Conservation (phyloP, 2,113 vertebrate species). For the Syngnathus floridae region DNA sequence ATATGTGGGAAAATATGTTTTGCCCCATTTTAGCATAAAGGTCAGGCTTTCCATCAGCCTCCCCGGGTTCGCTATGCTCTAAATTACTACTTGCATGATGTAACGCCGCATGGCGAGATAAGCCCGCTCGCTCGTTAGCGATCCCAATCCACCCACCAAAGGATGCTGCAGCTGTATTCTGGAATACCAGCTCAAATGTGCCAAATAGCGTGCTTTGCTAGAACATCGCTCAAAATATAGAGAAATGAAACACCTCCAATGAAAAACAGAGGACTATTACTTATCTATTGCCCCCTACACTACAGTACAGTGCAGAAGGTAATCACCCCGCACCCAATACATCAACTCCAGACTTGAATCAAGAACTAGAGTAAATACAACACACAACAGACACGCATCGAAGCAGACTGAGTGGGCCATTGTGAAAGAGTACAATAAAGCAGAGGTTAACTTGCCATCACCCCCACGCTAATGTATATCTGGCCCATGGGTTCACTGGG, state of each 20-base stretch:
- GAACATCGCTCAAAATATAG: slow-evolving; percentile 25
- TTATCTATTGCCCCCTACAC: background rate
- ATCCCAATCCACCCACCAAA: slow-evolving; percentile 45
- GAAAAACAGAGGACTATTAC: slow-evolving; percentile 25
- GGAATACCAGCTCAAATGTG: slow-evolving; percentile 34
- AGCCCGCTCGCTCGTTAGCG: slow-evolving; percentile 36
- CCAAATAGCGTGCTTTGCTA: slow-evolving; percentile 29
- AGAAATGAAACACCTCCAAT: background rate
- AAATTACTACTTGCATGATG: background rate
- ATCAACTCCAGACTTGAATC: slow-evolving; percentile 39
- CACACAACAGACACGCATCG: slow-evolving; percentile 13
- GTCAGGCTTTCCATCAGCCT: slow-evolving; percentile 55
- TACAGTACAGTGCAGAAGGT: slow-evolving; percentile 18
- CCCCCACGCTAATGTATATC: slow-evolving; percentile 7
- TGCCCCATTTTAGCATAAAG: slow-evolving; percentile 48
- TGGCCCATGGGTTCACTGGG: slow-evolving; percentile 1
- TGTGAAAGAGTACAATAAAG: slow-evolving; percentile 10
- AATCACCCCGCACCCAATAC: slow-evolving; percentile 26
- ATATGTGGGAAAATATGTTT: slow-evolving; percentile 5
- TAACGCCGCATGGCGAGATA: slow-evolving; percentile 25
- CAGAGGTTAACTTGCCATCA: slow-evolving; percentile 21
- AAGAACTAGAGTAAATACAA: slow-evolving; percentile 22
- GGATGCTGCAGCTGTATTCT: slow-evolving; percentile 27
- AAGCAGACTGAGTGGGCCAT: slow-evolving; percentile 1
- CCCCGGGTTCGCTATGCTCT: slow-evolving; percentile 22